Percentiles rank a stretch among this genome's conserved stretches.
Conservation (phyloP, 2,113 vertebrate genomes). For the Hemibagrus wyckioides region DNA sequence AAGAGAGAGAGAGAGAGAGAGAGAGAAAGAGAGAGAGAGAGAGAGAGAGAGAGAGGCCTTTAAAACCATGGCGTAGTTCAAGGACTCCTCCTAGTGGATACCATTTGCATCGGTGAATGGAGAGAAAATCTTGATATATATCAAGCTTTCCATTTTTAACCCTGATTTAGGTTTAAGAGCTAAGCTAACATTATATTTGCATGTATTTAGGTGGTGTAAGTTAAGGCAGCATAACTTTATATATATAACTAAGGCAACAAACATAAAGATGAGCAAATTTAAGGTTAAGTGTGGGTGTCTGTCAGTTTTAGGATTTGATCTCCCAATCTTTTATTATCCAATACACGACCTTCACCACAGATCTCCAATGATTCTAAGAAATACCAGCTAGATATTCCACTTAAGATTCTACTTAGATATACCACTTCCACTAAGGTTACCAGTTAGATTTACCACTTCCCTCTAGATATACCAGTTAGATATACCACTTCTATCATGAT, state of each 20-base stretch:
- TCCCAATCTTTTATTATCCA: background rate
- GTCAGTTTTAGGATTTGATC: background rate
- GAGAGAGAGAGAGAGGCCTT: background rate
- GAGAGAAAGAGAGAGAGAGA: background rate
- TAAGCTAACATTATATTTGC: background rate
- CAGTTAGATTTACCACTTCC: no score
- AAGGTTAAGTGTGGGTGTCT: background rate
- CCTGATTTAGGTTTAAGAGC: background rate
- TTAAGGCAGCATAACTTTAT: background rate
- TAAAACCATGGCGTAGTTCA: background rate
- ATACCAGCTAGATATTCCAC: no score
- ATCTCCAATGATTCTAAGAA: no score
- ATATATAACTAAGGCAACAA: no score
- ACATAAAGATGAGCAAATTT: background rate
- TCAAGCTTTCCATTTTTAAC: background rate
- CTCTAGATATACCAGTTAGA: no score
- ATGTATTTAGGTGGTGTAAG: background rate
- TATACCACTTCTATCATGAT: no score
- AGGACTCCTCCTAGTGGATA: slow-evolving; percentile 26
- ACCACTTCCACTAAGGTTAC: no score
- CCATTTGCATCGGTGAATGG: background rate
- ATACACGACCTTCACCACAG: background rate
- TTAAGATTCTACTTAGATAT: no score
- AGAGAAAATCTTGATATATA: background rate
- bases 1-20: background rate